These are phyloP conservation scores for Plectropomus leopardus DNA, from an alignment of 2,113 vertebrate species.

Conservation along the genomic window DNA sequence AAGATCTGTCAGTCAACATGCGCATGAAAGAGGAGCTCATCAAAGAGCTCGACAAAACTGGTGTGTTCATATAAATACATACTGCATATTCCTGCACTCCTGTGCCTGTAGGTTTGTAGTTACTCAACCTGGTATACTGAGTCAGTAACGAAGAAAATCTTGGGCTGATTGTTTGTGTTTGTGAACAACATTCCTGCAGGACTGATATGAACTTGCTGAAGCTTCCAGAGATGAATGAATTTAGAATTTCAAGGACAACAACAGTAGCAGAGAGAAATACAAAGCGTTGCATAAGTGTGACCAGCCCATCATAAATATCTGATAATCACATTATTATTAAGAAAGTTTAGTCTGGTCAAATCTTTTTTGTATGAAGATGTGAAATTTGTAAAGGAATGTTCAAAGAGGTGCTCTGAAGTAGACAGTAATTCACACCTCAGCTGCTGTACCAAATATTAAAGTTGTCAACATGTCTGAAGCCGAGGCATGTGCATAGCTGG, in stretches of 20 bases:
- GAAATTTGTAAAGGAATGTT: too few relatives aligned
- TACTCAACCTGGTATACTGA: neutral
- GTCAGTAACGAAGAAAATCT: neutral
- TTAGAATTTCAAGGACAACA: neutral
- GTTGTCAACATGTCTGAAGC: neutral
- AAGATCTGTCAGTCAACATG: conserved; percentile 89
- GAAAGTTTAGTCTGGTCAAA: neutral
- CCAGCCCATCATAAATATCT: neutral
- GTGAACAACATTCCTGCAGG: neutral
- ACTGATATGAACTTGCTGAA: neutral
- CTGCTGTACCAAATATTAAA: too few relatives aligned
- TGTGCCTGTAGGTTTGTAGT: neutral
- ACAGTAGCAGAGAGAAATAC: neutral
- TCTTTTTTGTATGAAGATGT: too few relatives aligned
- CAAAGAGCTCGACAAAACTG: conserved; percentile 91
- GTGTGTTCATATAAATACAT: conserved; percentile 52
- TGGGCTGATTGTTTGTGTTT: neutral
- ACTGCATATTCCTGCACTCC: neutral
- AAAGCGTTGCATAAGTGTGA: neutral
- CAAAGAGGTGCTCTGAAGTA: neutral
- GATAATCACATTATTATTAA: neutral
- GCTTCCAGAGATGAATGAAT: neutral
- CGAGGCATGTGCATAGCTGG: neutral
- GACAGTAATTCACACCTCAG: neutral
- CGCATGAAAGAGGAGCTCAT: conserved; percentile 92